Conservation (phyloP, 2,888 invertebrate species). For the Heliconius sara region DNA sequence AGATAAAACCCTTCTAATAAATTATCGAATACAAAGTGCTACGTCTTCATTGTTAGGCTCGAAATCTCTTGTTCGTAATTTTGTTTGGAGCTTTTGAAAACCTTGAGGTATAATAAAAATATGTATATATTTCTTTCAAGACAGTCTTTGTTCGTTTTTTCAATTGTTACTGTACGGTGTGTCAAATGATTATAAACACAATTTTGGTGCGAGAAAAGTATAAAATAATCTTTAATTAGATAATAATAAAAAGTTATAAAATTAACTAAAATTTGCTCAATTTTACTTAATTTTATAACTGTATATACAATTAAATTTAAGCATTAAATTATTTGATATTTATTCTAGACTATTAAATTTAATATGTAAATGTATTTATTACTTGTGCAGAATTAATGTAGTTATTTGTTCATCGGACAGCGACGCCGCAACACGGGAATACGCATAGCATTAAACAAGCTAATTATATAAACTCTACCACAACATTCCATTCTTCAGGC, state of each 20-base stretch:
- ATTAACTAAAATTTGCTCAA: background rate
- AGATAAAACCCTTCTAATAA: conserved; percentile 5
- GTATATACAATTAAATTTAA: background rate
- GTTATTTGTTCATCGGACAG: background rate
- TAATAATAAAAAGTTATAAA: background rate
- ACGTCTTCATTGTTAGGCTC: conserved; percentile 11
- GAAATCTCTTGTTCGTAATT: conserved; percentile 8
- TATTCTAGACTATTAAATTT: too few relatives aligned
- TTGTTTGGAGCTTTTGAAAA: conserved; percentile 4
- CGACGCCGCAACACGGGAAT: background rate
- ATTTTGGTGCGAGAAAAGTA: background rate
- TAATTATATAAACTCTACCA: background rate
- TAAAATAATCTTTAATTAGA: background rate
- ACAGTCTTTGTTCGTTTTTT: background rate
- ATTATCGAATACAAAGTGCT: conserved; percentile 23
- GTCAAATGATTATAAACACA: background rate
- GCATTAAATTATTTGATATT: too few relatives aligned
- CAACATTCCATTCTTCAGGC: background rate
- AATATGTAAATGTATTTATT: too few relatives aligned
- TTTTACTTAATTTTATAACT: background rate
- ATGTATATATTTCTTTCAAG: background rate
- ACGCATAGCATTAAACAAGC: background rate
- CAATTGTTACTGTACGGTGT: background rate
- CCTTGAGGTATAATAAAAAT: conserved; percentile 1
- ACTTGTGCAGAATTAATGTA: background rate